A percentile compares a stretch with the other conserved stretches of the same genome.
Evolutionary conservation across 1,140 invertebrate species (phyloP).

Genomic region (Pinna nobilis): DNA sequence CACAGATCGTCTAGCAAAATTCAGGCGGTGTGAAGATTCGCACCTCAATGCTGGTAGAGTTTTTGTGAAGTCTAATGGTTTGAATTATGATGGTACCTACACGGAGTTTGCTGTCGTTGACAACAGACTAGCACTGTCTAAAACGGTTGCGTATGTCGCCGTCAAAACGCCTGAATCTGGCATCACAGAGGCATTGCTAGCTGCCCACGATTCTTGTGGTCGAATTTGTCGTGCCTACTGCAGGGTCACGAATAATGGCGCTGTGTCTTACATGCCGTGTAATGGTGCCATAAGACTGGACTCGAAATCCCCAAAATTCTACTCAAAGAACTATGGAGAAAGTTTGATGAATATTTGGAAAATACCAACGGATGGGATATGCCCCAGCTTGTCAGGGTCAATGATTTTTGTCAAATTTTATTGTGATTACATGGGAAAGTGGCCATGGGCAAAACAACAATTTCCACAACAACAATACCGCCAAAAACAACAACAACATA

Average conservation of each 20-base stretch:
- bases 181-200: slow-evolving; percentile 3
- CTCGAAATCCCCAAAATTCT: slow-evolving; percentile 4
- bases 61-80: slow-evolving; percentile 16
- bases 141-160: slow-evolving; percentile 2
- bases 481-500: no score
- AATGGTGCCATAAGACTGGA: neutral
- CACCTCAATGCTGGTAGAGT: slow-evolving; percentile 15
- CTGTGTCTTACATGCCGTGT: neutral
- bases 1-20: neutral
- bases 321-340: neutral
- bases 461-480: no score
- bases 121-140: slow-evolving; percentile 13
- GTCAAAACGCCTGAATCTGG: slow-evolving; percentile 22
- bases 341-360: neutral
- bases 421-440: slow-evolving; percentile 46
- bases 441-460: no score
- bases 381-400: slow-evolving; percentile 34
- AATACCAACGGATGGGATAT: slow-evolving; percentile 25
- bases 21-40: neutral
- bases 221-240: slow-evolving; percentile 17
- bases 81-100: slow-evolving; percentile 28
- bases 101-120: slow-evolving; percentile 28
- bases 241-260: neutral
- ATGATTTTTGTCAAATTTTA: slow-evolving; percentile 43
- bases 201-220: slow-evolving; percentile 27